phyloP scores from a whole-genome alignment of 1,140 invertebrate species.

The Philopotamus ludificatus region DNA sequence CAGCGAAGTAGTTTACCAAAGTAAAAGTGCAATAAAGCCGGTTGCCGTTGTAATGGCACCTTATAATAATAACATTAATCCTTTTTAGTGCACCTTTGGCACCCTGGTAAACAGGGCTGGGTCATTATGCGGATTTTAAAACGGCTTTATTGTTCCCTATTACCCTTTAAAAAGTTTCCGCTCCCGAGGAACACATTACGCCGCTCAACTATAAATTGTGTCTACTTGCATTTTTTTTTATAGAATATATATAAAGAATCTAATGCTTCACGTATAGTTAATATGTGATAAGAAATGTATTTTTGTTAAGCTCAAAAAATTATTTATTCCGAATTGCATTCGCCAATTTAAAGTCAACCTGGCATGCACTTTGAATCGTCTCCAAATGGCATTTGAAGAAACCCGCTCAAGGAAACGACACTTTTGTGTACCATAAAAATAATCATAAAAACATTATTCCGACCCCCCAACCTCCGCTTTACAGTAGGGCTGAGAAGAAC shows the following conservation, averaged over 20 bases:
- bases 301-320: too few species aligned
- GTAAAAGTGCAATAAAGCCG: slow-evolving; percentile 10
- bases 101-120: slow-evolving; percentile 13
- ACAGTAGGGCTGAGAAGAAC: neutral
- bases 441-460: slow-evolving; percentile 41
- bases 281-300: too few species aligned
- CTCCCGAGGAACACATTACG: slow-evolving; percentile 22
- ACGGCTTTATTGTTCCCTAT: slow-evolving; percentile 38
- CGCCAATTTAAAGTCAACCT: too few species aligned
- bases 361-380: neutral
- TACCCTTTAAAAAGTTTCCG: slow-evolving; percentile 39
- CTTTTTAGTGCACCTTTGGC: slow-evolving; percentile 39
- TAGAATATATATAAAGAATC: too few species aligned
- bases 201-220: neutral
- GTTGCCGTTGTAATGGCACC: slow-evolving; percentile 15
- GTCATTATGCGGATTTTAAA: slow-evolving; percentile 40
- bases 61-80: slow-evolving; percentile 37
- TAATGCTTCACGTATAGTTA: too few species aligned
- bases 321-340: too few species aligned
- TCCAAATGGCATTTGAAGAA: slow-evolving; percentile 17
- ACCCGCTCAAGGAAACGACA: slow-evolving; percentile 32
- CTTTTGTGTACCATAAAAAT: slow-evolving; percentile 42
- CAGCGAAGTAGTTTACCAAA: too few species aligned
- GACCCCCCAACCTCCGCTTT: slow-evolving; percentile 14
- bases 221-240: neutral